phyloP scores from a whole-genome alignment of 2,797 vertebrate genomes.

The Sarcoramphus papa region DNA sequence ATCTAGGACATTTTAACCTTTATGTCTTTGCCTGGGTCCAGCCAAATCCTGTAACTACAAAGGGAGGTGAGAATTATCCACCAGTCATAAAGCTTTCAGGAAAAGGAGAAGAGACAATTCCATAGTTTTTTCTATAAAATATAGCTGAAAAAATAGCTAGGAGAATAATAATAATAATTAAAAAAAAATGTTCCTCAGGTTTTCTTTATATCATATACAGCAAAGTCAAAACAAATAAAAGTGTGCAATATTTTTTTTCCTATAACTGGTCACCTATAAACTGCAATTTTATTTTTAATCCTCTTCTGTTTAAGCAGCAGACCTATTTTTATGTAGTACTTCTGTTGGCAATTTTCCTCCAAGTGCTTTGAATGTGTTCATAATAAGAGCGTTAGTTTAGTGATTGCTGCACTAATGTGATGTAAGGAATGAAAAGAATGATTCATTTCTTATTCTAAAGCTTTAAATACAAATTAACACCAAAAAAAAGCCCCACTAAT shows the following conservation, averaged over 20 bases:
- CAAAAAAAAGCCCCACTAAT: conserved; percentile 53
- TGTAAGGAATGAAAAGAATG: conserved; percentile 70
- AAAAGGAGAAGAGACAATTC: not conserved
- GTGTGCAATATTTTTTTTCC: not conserved
- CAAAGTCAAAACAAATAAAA: conserved; percentile 41
- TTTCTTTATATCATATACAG: not conserved
- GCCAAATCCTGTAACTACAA: not conserved
- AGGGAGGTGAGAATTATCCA: not conserved
- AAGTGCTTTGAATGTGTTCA: conserved; percentile 67
- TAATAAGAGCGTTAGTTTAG: conserved; percentile 67
- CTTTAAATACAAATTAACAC: conserved; percentile 77
- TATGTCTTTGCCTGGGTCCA: not conserved
- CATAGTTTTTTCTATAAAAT: not conserved
- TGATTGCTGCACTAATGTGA: conserved; percentile 73
- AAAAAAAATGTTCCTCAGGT: not conserved
- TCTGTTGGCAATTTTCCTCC: conserved; percentile 66
- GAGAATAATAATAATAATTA: not conserved
- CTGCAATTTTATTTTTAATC: conserved; percentile 50
- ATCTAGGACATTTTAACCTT: not conserved
- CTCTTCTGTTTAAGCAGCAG: conserved; percentile 55
- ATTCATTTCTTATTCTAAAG: conserved; percentile 72
- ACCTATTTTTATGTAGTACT: conserved; percentile 64
- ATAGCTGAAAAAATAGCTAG: not conserved
- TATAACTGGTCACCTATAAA: conserved; percentile 33
- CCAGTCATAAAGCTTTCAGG: not conserved